Evolutionary conservation across 2,113 vertebrate genomes (phyloP).

Genomic region (Dolichotis patagonum): DNA sequence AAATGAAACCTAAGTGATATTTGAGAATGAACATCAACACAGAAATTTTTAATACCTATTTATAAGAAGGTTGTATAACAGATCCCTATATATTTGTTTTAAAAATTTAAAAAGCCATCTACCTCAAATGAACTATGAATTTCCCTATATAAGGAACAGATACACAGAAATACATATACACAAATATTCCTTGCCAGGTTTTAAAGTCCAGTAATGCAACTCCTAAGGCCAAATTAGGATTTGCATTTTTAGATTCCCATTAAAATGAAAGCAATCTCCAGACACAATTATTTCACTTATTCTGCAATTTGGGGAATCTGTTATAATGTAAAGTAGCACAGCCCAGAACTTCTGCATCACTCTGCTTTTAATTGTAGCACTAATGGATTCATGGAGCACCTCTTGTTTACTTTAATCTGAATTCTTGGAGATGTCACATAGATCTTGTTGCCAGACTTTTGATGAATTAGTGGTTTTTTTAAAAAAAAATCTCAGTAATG

Average conservation of each 20-base stretch:
- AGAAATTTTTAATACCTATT: conserved; percentile 30
- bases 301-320: conserved; percentile 53
- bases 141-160: background rate
- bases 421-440: background rate
- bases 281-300: background rate
- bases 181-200: background rate
- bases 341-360: background rate
- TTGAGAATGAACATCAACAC: background rate
- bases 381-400: background rate
- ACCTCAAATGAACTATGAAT: background rate
- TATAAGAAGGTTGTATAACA: background rate
- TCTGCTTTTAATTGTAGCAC: conserved; percentile 9
- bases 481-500: background rate
- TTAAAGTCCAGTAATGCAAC: conserved; percentile 26
- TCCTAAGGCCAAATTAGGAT: conserved; percentile 51
- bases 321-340: conserved; percentile 5
- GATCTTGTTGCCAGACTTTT: background rate
- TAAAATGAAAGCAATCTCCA: conserved; percentile 59
- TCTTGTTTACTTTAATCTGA: conserved; percentile 48
- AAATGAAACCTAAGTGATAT: conserved; percentile 27
- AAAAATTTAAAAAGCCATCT: conserved; percentile 33
- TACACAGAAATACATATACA: background rate
- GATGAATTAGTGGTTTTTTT: background rate
- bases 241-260: background rate
- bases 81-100: background rate